These are phyloP conservation scores for Manduca sexta DNA, from an alignment of 1,140 invertebrate species.

Conservation along the genomic window DNA sequence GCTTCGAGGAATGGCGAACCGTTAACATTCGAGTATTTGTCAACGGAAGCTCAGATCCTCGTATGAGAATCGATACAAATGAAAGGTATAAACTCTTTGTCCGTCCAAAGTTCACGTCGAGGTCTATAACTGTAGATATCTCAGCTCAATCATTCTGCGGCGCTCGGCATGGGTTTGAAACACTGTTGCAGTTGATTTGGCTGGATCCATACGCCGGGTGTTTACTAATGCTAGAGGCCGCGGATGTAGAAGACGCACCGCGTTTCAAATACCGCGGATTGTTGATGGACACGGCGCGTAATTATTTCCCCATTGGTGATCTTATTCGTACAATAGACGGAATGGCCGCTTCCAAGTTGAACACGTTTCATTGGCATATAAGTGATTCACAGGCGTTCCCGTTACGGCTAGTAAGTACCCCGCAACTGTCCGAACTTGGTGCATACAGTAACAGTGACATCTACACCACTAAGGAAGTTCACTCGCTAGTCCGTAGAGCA, in stretches of 20 bases:
- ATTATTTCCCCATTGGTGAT: slow-evolving; percentile 79
- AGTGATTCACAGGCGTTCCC: slow-evolving; percentile 88
- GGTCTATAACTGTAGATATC: slow-evolving; percentile 74
- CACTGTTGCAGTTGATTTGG: slow-evolving; percentile 84
- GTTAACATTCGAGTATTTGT: slow-evolving; percentile 67
- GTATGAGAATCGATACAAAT: slow-evolving; percentile 78
- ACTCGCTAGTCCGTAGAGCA: slow-evolving; percentile 77
- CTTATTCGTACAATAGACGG: slow-evolving; percentile 81
- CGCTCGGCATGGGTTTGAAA: slow-evolving; percentile 84
- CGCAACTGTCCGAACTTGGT: slow-evolving; percentile 79
- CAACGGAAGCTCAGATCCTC: slow-evolving; percentile 61
- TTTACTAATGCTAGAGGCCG: slow-evolving; percentile 74
- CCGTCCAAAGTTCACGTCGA: slow-evolving; percentile 65
- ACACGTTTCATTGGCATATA: slow-evolving; percentile 88
- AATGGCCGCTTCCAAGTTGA: slow-evolving; percentile 85
- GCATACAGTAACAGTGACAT: slow-evolving; percentile 79
- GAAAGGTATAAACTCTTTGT: slow-evolving; percentile 81
- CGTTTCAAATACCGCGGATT: slow-evolving; percentile 79
- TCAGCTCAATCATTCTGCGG: slow-evolving; percentile 81
- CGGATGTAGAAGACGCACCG: slow-evolving; percentile 73
- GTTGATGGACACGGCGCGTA: slow-evolving; percentile 83
- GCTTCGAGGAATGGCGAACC: slow-evolving; percentile 26
- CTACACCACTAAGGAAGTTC: slow-evolving; percentile 79
- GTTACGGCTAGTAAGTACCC: slow-evolving; percentile 77
- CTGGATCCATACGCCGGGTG: slow-evolving; percentile 75